These are phyloP conservation scores for Andrena minutula DNA, from an alignment of 2,888 invertebrate species.

Conservation along the genomic window DNA sequence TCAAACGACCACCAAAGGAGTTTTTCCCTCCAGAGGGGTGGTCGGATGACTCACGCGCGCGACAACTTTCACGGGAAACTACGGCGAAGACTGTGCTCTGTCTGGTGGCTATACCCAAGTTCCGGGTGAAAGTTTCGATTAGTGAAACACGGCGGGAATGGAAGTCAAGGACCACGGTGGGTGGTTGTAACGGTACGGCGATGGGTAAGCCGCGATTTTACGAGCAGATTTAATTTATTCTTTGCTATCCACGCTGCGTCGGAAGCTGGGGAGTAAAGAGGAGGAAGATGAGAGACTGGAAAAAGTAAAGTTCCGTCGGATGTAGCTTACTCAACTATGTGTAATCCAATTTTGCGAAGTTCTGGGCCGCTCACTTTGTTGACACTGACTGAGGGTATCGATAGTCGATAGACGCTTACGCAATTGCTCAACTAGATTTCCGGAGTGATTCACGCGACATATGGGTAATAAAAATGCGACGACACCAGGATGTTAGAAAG, in stretches of 20 bases:
- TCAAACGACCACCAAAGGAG: slow-evolving; percentile 22
- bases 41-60: slow-evolving; percentile 58
- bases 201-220: slow-evolving; percentile 33
- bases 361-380: not conserved
- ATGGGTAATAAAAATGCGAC: not conserved
- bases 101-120: slow-evolving; percentile 28
- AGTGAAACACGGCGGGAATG: slow-evolving; percentile 31
- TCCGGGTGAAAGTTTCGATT: slow-evolving; percentile 57
- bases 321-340: slow-evolving; percentile 1
- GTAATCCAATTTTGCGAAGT: slow-evolving; percentile 19
- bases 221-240: slow-evolving; percentile 13
- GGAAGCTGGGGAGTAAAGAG: not conserved
- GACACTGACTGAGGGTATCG: not conserved
- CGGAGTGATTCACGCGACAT: not conserved
- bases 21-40: slow-evolving; percentile 41
- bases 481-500: not conserved
- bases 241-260: not conserved
- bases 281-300: not conserved
- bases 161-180: slow-evolving; percentile 43
- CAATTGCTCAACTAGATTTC: not conserved
- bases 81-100: slow-evolving; percentile 15
- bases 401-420: slow-evolving; percentile 2
- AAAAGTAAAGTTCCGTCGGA: not conserved
- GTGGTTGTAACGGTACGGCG: slow-evolving; percentile 50
- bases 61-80: slow-evolving; percentile 59